Evolutionary conservation across 2,113 vertebrate genomes (phyloP).

Genomic region (Glaucidium brasilianum): DNA sequence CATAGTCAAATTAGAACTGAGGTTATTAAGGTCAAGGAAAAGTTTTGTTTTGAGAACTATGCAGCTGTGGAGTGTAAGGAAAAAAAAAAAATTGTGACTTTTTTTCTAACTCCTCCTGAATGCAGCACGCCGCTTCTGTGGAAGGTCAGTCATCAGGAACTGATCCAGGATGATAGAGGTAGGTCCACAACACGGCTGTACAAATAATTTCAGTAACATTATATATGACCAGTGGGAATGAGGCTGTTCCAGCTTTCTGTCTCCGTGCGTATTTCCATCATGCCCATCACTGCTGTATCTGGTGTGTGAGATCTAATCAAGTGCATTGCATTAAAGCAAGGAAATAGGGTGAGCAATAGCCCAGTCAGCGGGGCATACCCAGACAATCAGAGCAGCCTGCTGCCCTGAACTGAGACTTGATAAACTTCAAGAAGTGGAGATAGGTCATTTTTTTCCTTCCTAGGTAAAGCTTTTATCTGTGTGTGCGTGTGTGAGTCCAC

Average conservation of each 20-base stretch:
- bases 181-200: not conserved
- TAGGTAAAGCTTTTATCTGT: not conserved
- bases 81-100: not conserved
- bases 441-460: not conserved
- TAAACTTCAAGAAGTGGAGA: not conserved
- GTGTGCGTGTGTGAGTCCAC: fast-evolving
- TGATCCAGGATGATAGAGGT: not conserved
- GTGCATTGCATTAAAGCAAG: not conserved
- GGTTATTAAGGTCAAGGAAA: not conserved
- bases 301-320: not conserved
- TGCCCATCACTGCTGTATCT: not conserved
- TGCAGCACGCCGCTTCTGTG: not conserved
- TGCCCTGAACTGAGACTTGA: not conserved
- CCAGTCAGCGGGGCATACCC: not conserved
- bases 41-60: not conserved
- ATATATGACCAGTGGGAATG: not conserved
- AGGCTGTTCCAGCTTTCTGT: not conserved
- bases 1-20: not conserved
- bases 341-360: not conserved
- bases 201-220: not conserved
- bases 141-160: not conserved
- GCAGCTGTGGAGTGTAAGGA: not conserved
- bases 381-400: not conserved
- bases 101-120: not conserved
- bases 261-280: not conserved